A percentile compares a stretch with the other conserved stretches of the same genome.
phyloP scores from a whole-genome alignment of 2,888 invertebrate species.

The Aleiodes alternator region DNA sequence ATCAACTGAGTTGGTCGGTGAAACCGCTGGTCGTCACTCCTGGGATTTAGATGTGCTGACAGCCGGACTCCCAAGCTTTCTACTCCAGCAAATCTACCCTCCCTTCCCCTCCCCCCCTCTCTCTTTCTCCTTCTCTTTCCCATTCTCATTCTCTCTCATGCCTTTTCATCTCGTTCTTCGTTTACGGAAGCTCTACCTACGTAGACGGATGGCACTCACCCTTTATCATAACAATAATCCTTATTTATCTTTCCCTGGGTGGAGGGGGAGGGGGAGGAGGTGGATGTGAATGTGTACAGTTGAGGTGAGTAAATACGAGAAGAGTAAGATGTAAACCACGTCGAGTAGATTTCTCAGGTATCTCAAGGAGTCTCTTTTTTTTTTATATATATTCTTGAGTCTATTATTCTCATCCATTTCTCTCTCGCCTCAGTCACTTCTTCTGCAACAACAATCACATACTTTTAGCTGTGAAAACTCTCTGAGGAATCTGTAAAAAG shows the following conservation, averaged over 20 bases:
- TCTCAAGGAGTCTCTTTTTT: constrained; percentile 12
- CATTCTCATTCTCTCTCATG: constrained; percentile 27
- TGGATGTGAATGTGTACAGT: neutral
- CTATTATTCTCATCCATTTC: neutral
- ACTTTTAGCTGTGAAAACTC: neutral
- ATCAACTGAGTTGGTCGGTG: too few species aligned
- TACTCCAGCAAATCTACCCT: constrained; percentile 1
- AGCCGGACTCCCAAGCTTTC: constrained; percentile 32
- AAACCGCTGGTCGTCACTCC: constrained; percentile 36
- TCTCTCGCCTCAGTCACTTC: too few species aligned
- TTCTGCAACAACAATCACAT: too few species aligned
- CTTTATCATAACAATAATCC: constrained; percentile 40
- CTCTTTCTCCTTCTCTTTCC: too few species aligned
- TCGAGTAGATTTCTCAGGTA: constrained; percentile 1
- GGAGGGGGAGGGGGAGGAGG: neutral
- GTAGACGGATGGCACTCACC: neutral
- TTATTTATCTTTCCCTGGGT: constrained; percentile 39
- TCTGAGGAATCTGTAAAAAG: neutral
- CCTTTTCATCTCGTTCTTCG: neutral
- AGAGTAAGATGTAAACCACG: constrained; percentile 37
- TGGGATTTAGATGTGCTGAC: constrained; percentile 44
- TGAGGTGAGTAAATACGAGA: constrained; percentile 39
- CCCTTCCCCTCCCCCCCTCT: neutral
- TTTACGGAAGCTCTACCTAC: constrained; percentile 8
- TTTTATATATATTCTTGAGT: neutral